Evolutionary conservation across 2,888 invertebrate species (phyloP), one percentile per base, ranked within the genome.

Genomic region (Sphaerophoria rueppellii): DNA sequence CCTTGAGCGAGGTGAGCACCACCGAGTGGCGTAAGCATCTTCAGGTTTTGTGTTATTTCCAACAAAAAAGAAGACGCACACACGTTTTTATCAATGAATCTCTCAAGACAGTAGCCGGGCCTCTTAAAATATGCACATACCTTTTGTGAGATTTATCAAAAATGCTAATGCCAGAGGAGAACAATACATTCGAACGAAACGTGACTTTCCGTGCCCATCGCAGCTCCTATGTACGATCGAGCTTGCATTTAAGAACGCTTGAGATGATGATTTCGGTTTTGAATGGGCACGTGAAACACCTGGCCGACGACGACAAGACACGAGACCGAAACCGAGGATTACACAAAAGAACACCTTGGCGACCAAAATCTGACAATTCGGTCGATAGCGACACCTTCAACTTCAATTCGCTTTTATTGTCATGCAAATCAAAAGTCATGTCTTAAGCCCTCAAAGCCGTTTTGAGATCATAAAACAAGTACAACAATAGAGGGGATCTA

Each of bases 111-210:
- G 40, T 7, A 40, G 40, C 40, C 16, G 14, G 16, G 16, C 16
- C 50, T 60, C 24, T 24, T 60, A 60, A 60, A 60, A 43, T 60
- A 60, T 60, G 60, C 60, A 43, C 60, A 60, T 60, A 60, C 60
- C 60, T 60, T 24, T 24, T 60, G 1, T 24, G 12, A 60, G 60
- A 60, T 60, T 43, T 43, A 43, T 60, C 60, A n/a, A 58, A 58
- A 40, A 40, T 40, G 60, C 43, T 60, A 60, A 60, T 60, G 60
- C 12, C 43, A 4, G 43, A 60, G 43, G 60, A 60, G 60, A 60
- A 60, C 60, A 60, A 60, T 43, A 60, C 40, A 43, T 24, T 24
- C 24, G 24, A 58, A 60, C 40, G 12, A 43, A 60, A 60, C 60
- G 60, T 60, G 60, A 60, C 60, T 60, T 60, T 60, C 43, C 60